Conservation (phyloP, 2,113 vertebrate genomes). For the Otocyon megalotis region DNA sequence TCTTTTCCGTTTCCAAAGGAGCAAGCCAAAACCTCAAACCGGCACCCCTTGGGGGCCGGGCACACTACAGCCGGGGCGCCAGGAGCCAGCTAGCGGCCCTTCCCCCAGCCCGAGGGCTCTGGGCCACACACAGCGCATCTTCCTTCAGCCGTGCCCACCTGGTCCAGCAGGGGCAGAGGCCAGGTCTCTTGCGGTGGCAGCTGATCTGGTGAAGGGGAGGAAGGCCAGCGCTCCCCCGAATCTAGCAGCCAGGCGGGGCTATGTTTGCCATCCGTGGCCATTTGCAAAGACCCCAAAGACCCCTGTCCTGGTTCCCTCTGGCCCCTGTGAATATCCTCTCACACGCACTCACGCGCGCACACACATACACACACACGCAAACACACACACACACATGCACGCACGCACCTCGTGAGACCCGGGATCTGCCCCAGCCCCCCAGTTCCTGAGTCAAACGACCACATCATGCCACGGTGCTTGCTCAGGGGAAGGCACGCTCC, state of each 20-base stretch:
- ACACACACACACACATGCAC: background rate
- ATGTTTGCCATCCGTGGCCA: constrained; percentile 72
- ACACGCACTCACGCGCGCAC: background rate
- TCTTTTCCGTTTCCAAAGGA: constrained; percentile 83
- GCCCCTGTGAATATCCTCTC: constrained; percentile 55
- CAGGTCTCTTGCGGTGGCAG: constrained; percentile 51
- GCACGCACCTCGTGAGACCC: constrained; percentile 70
- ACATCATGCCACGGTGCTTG: constrained; percentile 82
- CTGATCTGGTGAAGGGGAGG: constrained; percentile 17
- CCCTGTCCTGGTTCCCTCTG: constrained; percentile 60
- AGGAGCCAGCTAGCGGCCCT: constrained; percentile 71
- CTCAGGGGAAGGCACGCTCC: constrained; percentile 77
- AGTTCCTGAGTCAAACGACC: constrained; percentile 69
- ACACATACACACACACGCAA: background rate
- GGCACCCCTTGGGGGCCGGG: constrained; percentile 73
- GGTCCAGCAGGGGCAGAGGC: constrained; percentile 1
- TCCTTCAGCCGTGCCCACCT: constrained; percentile 38
- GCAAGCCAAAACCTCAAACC: constrained; percentile 84
- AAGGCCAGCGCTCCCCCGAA: background rate
- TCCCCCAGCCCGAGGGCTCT: constrained; percentile 68
- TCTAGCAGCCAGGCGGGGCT: constrained; percentile 59
- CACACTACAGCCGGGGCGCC: constrained; percentile 79
- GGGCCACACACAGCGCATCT: constrained; percentile 66
- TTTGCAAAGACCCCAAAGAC: constrained; percentile 83
- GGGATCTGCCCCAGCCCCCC: constrained; percentile 74